Conservation (phyloP, 2,113 vertebrate species). For the Atlantisia rogersi region DNA sequence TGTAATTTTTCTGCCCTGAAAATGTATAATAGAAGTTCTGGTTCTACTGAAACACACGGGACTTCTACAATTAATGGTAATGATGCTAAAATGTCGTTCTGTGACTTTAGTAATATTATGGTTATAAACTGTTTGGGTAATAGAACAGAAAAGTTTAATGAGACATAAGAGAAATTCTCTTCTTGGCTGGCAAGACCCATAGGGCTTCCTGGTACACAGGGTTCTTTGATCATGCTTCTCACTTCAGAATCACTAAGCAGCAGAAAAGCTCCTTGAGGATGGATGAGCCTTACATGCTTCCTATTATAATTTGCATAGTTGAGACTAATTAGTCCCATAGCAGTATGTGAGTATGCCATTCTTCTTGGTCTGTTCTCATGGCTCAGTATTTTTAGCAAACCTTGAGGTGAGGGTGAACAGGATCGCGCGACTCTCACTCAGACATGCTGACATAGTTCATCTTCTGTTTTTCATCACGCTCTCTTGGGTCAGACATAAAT, state of each 20-base stretch:
- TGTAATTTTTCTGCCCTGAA: background rate
- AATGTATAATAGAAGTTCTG: background rate
- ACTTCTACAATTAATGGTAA: background rate
- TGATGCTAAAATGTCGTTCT: background rate
- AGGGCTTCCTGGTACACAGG: background rate
- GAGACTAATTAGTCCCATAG: constrained; percentile 20
- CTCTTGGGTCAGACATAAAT: background rate
- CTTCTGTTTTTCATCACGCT: background rate
- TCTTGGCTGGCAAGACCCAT: background rate
- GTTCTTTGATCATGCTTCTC: constrained; percentile 3
- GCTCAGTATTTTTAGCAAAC: background rate
- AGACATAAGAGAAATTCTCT: background rate
- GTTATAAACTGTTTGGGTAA: background rate
- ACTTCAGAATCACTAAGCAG: background rate
- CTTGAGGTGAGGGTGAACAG: background rate
- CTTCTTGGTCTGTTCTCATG: background rate
- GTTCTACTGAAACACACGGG: background rate
- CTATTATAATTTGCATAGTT: constrained; percentile 5
- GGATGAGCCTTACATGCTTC: constrained; percentile 16
- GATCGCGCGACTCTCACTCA: background rate
- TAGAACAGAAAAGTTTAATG: constrained; percentile 7
- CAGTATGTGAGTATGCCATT: background rate
- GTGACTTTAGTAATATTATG: background rate
- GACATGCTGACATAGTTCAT: background rate
- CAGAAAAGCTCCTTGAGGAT: background rate